These are phyloP conservation scores for Noctilio leporinus DNA, from an alignment of 2,113 vertebrate species.

Conservation along the genomic window DNA sequence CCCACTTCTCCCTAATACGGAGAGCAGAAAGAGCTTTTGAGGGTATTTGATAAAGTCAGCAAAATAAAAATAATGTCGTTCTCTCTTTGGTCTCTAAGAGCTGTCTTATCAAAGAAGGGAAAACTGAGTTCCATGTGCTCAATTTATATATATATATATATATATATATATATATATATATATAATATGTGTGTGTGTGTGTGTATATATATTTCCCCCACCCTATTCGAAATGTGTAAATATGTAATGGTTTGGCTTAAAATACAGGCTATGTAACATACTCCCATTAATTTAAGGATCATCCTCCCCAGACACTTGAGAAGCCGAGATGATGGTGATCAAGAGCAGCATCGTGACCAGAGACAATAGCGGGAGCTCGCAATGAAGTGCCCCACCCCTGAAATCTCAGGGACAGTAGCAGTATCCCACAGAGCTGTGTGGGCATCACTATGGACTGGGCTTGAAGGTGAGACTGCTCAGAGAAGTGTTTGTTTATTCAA, in stretches of 20 bases:
- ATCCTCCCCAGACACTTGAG: background rate
- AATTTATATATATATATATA: background rate
- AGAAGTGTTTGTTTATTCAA: background rate
- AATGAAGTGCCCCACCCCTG: background rate
- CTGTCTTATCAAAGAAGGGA: background rate
- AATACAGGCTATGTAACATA: background rate
- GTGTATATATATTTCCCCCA: background rate
- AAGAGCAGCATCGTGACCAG: background rate
- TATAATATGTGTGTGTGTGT: no score
- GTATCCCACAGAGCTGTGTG: background rate
- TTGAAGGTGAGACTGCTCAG: background rate
- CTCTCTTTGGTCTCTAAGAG: background rate
- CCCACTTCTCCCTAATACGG: slow-evolving; percentile 73
- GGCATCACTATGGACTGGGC: background rate
- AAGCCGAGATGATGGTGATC: background rate
- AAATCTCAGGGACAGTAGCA: background rate
- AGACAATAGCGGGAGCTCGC: background rate
- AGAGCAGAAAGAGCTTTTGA: slow-evolving; percentile 41
- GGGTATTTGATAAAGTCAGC: background rate
- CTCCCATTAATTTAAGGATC: background rate
- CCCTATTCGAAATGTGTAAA: background rate
- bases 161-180: no score
- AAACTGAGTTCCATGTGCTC: background rate
- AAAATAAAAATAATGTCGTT: background rate
- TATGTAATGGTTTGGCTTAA: background rate